Evolutionary conservation across 2,113 vertebrate species (phyloP).

Genomic region (Rafetus swinhoei): DNA sequence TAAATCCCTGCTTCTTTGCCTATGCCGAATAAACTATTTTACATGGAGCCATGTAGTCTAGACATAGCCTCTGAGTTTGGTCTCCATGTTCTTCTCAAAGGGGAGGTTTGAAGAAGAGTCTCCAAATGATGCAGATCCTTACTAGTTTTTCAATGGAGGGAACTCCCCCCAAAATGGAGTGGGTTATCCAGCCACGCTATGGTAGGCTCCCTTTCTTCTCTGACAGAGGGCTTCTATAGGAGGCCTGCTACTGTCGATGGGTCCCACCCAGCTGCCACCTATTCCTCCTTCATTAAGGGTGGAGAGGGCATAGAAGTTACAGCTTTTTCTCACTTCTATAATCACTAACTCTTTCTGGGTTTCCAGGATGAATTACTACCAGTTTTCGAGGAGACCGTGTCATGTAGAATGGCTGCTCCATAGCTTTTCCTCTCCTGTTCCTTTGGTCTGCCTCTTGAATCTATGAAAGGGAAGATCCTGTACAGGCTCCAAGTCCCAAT

Average conservation of each 20-base stretch:
- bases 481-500: background rate
- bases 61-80: background rate
- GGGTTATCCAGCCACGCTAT: background rate
- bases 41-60: too few species aligned
- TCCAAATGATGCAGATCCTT: background rate
- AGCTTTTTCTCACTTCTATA: background rate
- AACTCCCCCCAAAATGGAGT: background rate
- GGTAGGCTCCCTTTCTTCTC: background rate
- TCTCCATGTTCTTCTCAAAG: background rate
- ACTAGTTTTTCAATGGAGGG: background rate
- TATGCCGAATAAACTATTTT: too few species aligned
- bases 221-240: accelerated
- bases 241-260: background rate
- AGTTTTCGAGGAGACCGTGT: background rate
- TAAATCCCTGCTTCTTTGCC: too few species aligned
- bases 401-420: background rate
- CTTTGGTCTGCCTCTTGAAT: background rate
- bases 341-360: background rate
- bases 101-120: background rate
- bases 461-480: background rate
- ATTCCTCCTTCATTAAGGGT: too few species aligned
- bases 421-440: background rate
- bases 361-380: background rate
- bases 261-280: too few species aligned
- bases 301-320: background rate